Evolutionary conservation across 2,888 invertebrate genomes (phyloP), one percentile per base, ranked within the genome.

Genomic region (Caenorhabditis panamensis): DNA sequence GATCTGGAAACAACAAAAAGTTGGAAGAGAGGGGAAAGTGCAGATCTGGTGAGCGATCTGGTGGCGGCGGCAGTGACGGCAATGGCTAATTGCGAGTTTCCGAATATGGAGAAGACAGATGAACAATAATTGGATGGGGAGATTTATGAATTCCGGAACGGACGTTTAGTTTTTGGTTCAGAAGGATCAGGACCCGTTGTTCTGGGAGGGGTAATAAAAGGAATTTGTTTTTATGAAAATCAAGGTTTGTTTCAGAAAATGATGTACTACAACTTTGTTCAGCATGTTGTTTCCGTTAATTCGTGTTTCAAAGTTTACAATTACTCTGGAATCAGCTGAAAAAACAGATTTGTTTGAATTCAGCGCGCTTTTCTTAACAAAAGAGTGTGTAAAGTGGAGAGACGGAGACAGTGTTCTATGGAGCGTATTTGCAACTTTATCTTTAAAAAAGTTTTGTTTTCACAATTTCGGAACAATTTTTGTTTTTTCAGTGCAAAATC

Each of bases 91-190:
- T 44, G 71, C 44, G 71, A 63, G 31, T 62, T 71, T 71, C 71
- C 71, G 71, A 71, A 71, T 54, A 28, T 53, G 56, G n/a, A n/a
- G n/a, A n/a, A n/a, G 53, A 62, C 59, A 61, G 51, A 69, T 37
- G 41, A 24, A 44, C 44, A 71, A 71, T 71, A 71, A 72, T 56
- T 72, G 72, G 54, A 64, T 58, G 44, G 47, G 9, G 49, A 64
- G 58, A 72, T 72, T 72, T 72, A 72, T 58, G 44, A 24, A 37
- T 71, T 71, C 61, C 49, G n/a, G n/a, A n/a, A n/a, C n/a, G n/a
- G n/a, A n/a, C n/a, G n/a, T n/a, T n/a, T n/a, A n/a, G n/a, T n/a
- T n/a, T n/a, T n/a, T n/a, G n/a, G n/a, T n/a, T n/a, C n/a, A n/a
- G n/a, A n/a, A n/a, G n/a, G n/a, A n/a, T n/a, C n/a, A n/a, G n/a